phyloP scores from a whole-genome alignment of 2,113 vertebrate genomes.

The Austrofundulus limnaeus region DNA sequence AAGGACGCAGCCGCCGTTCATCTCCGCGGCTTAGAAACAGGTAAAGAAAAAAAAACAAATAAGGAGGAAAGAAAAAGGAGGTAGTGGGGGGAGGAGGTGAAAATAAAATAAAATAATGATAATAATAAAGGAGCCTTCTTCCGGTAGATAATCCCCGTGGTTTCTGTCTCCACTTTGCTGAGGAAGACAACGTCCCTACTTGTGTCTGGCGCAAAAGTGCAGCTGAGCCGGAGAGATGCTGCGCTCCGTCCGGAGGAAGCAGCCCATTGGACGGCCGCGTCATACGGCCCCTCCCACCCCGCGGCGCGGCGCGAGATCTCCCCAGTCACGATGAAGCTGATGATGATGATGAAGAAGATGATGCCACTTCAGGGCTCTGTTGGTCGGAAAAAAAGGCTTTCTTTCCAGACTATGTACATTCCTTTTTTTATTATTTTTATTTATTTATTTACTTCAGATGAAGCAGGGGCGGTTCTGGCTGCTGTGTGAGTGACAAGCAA shows the following conservation, averaged over 20 bases:
- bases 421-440: constrained; percentile 18
- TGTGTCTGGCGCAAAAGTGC: constrained; percentile 79
- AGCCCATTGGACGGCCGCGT: constrained; percentile 72
- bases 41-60: background rate
- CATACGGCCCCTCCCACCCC: constrained; percentile 76
- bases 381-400: constrained; percentile 43
- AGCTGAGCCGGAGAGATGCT: constrained; percentile 78
- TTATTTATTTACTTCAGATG: constrained; percentile 28
- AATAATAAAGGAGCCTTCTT: constrained; percentile 38
- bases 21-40: constrained; percentile 42
- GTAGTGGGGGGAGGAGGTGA: background rate
- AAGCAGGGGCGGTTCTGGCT: constrained; percentile 46
- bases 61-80: background rate
- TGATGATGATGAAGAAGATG: constrained; percentile 6
- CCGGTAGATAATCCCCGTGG: constrained; percentile 37
- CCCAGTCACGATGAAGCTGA: constrained; percentile 5
- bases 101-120: background rate
- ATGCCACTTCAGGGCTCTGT: constrained; percentile 42
- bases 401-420: constrained; percentile 69
- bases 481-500: constrained; percentile 54
- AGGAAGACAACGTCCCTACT: constrained; percentile 64
- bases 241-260: constrained; percentile 70
- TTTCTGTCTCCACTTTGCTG: constrained; percentile 46
- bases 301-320: constrained; percentile 21
- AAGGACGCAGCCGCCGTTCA: constrained; percentile 72